Base-by-base conservation (phyloP, 2,888 invertebrate species). In the Byasa hedistus region DNA sequence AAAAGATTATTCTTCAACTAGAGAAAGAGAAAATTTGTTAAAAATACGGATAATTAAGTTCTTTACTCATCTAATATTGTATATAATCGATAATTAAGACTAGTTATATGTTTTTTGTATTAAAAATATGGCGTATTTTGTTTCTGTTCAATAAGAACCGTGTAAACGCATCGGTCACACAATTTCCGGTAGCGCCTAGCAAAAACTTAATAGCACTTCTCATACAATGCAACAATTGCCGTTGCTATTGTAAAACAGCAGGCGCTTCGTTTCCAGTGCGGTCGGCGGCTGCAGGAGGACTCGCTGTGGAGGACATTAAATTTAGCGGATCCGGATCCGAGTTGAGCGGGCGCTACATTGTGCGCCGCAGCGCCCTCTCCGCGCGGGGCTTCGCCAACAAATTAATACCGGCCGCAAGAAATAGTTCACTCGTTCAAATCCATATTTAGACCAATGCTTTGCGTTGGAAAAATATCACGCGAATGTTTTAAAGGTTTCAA, bases 171-270 rank as follows among this genome's bases (percentile, higher is more conserved):
- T 55, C n/a, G 17, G 10, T 7, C 32, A 61, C 19, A 36, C 55
- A 52, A 51, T 59, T 54, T 32, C 15, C 36, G 51, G 63, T 68
- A 71, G 66, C 75, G 76, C 76, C 76, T 76, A 70, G 67, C 66
- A 72, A 68, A 73, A 75, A 75, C 68, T 69, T 73, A 59, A 68
- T 68, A 74, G 76, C 75, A 73, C 73, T 71, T 70, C 70, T 66
- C 65, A 68, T 72, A 72, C 72, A 68, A 67, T 67, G 71, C 70
- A 68, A 68, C 65, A 67, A 70, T 69, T 61, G 68, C 64, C 63
- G 70, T 75, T 75, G 72, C 72, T 60, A 60, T 70, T 68, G 69
- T 66, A 70, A 74, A 73, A 66, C 66, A 67, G 48, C 71, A 76
- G 75, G 76, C 72, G 72, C 68, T 69, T 62, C 60, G 63, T 36